These are phyloP conservation scores for Kryptolebias ocellatus DNA, from an alignment of 2,797 vertebrate genomes.

Conservation along the genomic window DNA sequence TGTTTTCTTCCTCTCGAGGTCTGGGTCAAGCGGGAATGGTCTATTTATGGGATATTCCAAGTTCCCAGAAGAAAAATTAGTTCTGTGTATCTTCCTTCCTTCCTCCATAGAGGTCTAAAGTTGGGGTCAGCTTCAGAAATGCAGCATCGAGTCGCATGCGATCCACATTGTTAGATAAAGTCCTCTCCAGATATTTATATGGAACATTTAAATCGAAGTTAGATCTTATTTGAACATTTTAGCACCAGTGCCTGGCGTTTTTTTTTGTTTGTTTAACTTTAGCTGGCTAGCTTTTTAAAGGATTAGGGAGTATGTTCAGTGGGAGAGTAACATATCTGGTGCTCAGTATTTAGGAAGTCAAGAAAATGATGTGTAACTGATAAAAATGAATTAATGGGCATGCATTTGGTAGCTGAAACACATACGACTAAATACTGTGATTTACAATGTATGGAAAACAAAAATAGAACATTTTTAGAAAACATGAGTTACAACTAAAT, in stretches of 20 bases:
- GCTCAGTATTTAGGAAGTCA: too few species aligned
- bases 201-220: not conserved
- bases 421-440: too few species aligned
- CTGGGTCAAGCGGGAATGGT: conserved; percentile 22
- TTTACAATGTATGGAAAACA: too few species aligned
- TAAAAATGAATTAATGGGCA: too few species aligned
- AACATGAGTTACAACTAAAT: too few species aligned
- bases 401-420: too few species aligned
- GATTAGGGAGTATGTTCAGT: too few species aligned
- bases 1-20: conserved; percentile 21
- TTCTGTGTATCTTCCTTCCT: not conserved
- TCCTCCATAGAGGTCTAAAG: conserved; percentile 22
- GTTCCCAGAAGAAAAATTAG: conserved; percentile 26
- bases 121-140: conserved; percentile 15
- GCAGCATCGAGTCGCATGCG: not conserved
- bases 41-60: conserved; percentile 20
- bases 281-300: too few species aligned
- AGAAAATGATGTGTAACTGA: too few species aligned
- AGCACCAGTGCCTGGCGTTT: not conserved
- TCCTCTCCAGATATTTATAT: not conserved
- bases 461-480: too few species aligned
- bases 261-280: not conserved
- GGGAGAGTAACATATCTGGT: too few species aligned
- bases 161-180: fast-evolving
- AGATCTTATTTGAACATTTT: not conserved